Conservation (phyloP, 2,113 vertebrate species). For the Sardina pilchardus region DNA sequence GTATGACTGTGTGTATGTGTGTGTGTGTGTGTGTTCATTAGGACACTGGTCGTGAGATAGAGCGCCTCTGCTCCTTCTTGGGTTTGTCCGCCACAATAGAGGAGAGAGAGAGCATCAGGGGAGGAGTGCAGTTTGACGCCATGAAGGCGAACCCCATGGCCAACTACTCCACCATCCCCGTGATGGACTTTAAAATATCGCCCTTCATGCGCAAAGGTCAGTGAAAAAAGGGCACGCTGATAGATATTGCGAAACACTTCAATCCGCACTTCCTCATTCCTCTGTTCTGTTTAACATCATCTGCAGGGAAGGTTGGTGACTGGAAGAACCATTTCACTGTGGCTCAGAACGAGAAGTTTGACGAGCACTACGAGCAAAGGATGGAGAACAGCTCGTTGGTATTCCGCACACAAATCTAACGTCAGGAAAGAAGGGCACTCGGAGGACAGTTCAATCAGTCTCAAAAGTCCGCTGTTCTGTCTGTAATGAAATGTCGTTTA, state of each 20-base stretch:
- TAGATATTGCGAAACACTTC: neutral
- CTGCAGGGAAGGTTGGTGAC: slow-evolving; percentile 64
- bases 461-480: neutral
- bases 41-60: slow-evolving; percentile 64
- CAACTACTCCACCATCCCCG: slow-evolving; percentile 58
- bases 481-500: neutral
- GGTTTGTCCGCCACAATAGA: slow-evolving; percentile 60
- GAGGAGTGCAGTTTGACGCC: slow-evolving; percentile 67
- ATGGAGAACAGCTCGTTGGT: slow-evolving; percentile 57
- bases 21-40: slow-evolving; percentile 40
- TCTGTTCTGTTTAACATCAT: neutral
- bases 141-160: slow-evolving; percentile 70
- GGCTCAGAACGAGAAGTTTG: slow-evolving; percentile 64
- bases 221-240: neutral
- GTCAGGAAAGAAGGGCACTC: neutral
- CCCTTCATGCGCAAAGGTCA: slow-evolving; percentile 62
- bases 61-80: slow-evolving; percentile 72
- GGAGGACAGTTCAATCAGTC: neutral
- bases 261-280: neutral
- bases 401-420: slow-evolving; percentile 55
- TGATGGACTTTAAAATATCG: slow-evolving; percentile 55
- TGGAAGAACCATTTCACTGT: slow-evolving; percentile 65
- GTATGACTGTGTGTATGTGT: neutral
- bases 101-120: slow-evolving; percentile 56
- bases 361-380: slow-evolving; percentile 62